A percentile compares a stretch with the other conserved stretches of the same genome.
These are phyloP conservation scores for Phrynosoma blainvillii DNA, from an alignment of 2,113 vertebrate genomes.

Conservation along the genomic window DNA sequence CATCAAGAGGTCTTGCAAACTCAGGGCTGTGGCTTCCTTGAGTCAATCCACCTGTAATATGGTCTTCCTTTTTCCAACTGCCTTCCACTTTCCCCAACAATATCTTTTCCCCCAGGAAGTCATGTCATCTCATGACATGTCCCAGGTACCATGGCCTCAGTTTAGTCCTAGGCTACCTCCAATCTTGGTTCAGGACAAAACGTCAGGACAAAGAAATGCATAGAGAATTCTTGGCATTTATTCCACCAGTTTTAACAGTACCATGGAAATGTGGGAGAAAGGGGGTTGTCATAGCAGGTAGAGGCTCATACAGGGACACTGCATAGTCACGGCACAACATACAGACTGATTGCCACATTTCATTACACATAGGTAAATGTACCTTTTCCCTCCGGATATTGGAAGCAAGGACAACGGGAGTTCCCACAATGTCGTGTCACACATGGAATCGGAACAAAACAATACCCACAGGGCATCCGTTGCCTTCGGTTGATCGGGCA, in stretches of 20 bases:
- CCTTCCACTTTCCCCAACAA: too few relatives aligned
- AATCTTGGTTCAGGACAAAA: background rate
- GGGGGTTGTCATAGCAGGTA: conserved; percentile 31
- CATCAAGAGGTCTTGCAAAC: too few relatives aligned
- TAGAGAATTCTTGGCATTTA: conserved; percentile 73
- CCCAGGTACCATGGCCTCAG: too few relatives aligned
- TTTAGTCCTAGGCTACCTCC: background rate
- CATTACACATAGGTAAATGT: background rate
- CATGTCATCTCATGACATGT: too few relatives aligned
- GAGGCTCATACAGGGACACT: conserved; percentile 31
- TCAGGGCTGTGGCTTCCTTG: too few relatives aligned
- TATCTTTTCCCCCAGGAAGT: too few relatives aligned
- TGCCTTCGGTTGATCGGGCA: background rate
- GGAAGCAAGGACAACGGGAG: background rate
- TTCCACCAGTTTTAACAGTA: conserved; percentile 57
- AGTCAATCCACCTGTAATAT: too few relatives aligned
- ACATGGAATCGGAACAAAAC: background rate
- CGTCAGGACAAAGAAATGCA: conserved; percentile 29
- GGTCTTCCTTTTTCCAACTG: too few relatives aligned
- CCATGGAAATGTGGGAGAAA: conserved; percentile 10
- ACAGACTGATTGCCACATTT: background rate
- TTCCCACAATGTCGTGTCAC: background rate
- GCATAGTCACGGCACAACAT: conserved; percentile 48
- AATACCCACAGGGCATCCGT: background rate
- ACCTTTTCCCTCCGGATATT: conserved; percentile 14